Evolutionary conservation across 2,113 vertebrate genomes (phyloP).

Genomic region (Bubo bubo): DNA sequence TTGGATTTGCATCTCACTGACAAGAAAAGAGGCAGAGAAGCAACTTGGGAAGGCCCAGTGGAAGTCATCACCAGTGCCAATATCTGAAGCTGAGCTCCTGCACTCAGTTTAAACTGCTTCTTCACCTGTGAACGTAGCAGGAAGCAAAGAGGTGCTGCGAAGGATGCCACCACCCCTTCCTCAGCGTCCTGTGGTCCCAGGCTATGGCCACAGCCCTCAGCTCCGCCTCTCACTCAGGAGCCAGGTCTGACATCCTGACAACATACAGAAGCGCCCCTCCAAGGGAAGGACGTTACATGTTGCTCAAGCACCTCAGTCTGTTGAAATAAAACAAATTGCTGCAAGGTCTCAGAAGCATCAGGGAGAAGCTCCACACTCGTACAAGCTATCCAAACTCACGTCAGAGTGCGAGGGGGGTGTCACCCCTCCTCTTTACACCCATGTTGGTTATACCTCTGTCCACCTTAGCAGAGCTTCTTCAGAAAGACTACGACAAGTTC

Average conservation of each 20-base stretch:
- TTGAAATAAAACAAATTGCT: not conserved
- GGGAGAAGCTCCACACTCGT: not conserved
- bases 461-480: not conserved
- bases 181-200: not conserved
- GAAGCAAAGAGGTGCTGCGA: not conserved
- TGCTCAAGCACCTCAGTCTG: not conserved
- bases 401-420: not conserved
- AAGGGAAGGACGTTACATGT: not conserved
- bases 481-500: not conserved
- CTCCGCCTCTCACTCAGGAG: not conserved
- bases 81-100: not conserved
- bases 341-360: accelerated
- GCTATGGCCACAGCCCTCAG: accelerated
- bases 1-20: not conserved
- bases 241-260: not conserved
- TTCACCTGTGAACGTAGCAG: accelerated
- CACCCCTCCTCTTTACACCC: not conserved
- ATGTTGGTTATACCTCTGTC: not conserved
- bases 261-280: not conserved
- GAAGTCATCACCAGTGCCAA: not conserved
- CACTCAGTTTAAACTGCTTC: not conserved
- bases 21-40: not conserved
- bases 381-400: not conserved
- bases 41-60: not conserved
- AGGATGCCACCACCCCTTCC: not conserved